Base-by-base conservation (phyloP, 2,113 vertebrate species). In the Dendropsophus ebraccatus region DNA sequence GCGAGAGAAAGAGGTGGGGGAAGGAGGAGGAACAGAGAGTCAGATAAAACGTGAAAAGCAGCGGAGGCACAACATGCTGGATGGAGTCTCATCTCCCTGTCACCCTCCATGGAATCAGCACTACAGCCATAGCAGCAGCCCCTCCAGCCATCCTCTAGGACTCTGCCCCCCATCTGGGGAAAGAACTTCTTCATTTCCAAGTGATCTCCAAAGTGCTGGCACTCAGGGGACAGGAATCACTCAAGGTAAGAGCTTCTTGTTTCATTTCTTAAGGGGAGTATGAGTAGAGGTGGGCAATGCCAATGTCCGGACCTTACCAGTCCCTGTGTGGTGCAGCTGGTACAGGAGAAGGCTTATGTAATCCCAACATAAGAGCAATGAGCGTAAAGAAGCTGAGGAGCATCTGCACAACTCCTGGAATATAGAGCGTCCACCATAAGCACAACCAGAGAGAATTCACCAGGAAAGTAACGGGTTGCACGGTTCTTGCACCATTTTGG, bases 1-100 rank as follows among this genome's bases (percentile, higher is more conserved):
- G 60, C 45, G 49, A 30, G 74, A 35, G 49, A 47, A 16, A 32
- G 19, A 23, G 32, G 73, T 11, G 58, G 83, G 37, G 50, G 69
- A 49, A 50, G 58, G 56, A 54, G 76, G 62, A 67, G 84, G 56
- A 67, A 49, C 37, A 56, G 16, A 72, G 58, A 79, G 49, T 35
- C 65, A 56, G 84, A 86, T 80, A 80, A 58, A 85, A 80, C 49
- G 76, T 50, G 67, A 56, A 65, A 70, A 23, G 73, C 74, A 85
- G 62, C 30, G 32, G 52, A 80, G 67, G 75, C 84, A 54, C 32
- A 41, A 41, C 84, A 72, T 70, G 75, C 62, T 72, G 41, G 47
- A 85, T 72, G 41, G 47, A 79, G 74, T 69, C 84, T 54, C 41
- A 25, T 17, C 52, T 76, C 45, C n/a, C 58, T 35, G 69, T 2